A percentile compares a stretch with the other conserved stretches of the same genome.
These are phyloP conservation scores for Tethea ocularis DNA, from an alignment of 2,888 invertebrate species.

Conservation along the genomic window DNA sequence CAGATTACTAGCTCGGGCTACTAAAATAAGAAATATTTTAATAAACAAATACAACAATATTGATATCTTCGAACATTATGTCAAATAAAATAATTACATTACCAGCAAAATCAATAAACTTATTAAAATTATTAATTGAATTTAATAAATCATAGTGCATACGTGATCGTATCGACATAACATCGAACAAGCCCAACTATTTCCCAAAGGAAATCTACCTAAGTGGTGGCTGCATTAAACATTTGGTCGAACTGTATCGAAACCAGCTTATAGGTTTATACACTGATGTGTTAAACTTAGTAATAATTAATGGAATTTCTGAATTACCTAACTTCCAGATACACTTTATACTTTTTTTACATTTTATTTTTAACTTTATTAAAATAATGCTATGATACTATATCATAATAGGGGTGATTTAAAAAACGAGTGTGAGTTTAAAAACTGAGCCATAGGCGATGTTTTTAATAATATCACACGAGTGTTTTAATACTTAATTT, in stretches of 20 bases:
- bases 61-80: too few relatives aligned
- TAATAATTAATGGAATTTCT: background rate
- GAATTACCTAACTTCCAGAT: background rate
- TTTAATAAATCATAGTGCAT: background rate
- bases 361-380: too few relatives aligned
- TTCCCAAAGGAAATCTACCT: conserved; percentile 12
- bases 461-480: too few relatives aligned
- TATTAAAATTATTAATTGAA: background rate
- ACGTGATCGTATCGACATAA: background rate
- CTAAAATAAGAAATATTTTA: too few relatives aligned
- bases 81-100: too few relatives aligned
- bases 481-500: too few relatives aligned
- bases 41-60: too few relatives aligned
- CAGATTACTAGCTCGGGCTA: too few relatives aligned
- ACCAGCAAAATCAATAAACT: background rate
- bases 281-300: background rate
- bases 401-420: too few relatives aligned
- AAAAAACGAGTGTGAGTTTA: too few relatives aligned
- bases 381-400: too few relatives aligned
- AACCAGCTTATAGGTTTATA: background rate
- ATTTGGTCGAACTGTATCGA: background rate
- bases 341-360: background rate
- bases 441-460: too few relatives aligned
- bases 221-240: conserved; percentile 12
- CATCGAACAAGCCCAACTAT: background rate